These are phyloP conservation scores for Cnemophilus loriae DNA, from an alignment of 2,113 vertebrate genomes.

Conservation along the genomic window DNA sequence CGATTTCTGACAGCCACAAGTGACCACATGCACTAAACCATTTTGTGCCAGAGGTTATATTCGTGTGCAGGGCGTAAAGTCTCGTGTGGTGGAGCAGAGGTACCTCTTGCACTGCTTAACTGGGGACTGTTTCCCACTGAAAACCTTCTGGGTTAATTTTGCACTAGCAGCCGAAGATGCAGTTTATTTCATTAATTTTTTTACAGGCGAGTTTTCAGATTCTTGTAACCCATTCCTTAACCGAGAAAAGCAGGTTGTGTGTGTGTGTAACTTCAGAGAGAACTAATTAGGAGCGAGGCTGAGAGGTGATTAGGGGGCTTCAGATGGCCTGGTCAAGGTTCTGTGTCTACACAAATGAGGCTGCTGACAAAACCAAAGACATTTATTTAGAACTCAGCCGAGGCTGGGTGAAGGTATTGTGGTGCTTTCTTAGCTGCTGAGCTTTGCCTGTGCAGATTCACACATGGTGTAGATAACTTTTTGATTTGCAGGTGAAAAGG, in stretches of 20 bases:
- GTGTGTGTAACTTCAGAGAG: not conserved
- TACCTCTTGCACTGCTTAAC: not conserved
- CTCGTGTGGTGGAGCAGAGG: not conserved
- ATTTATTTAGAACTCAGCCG: not conserved
- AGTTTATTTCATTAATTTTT: not conserved
- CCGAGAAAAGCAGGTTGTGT: not conserved
- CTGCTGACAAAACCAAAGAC: not conserved
- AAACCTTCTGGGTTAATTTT: not conserved
- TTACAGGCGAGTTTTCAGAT: not conserved
- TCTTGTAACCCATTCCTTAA: not conserved
- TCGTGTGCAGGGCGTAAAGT: not conserved
- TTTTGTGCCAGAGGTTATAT: not conserved
- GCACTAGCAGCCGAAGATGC: not conserved
- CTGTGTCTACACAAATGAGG: not conserved
- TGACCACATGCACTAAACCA: not conserved
- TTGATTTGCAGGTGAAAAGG: not conserved
- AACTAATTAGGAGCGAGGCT: not conserved
- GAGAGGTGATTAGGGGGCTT: not conserved
- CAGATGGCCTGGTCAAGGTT: not conserved
- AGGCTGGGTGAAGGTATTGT: not conserved
- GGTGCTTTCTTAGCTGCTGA: not conserved
- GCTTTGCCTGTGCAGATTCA: not conserved
- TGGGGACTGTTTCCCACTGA: not conserved
- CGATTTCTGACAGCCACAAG: not conserved
- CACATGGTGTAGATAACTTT: not conserved